These are phyloP conservation scores for Margarornis squamiger DNA, from an alignment of 2,797 vertebrate genomes.

Conservation along the genomic window DNA sequence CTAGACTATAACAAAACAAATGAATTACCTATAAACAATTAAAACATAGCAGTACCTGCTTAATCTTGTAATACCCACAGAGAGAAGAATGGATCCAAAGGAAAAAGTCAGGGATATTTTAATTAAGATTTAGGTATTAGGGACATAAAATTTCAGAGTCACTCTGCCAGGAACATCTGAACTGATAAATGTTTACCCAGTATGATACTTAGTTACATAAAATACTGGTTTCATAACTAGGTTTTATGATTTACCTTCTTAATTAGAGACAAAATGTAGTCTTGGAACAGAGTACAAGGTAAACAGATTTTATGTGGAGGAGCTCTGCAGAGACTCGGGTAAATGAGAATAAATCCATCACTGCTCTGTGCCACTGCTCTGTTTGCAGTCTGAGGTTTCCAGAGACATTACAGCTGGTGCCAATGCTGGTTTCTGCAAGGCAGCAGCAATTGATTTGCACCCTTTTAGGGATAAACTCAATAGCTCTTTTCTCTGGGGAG, in stretches of 20 bases:
- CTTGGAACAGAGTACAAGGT: not conserved
- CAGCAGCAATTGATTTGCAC: fast-evolving
- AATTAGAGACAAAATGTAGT: slow-evolving; percentile 2
- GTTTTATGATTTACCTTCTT: slow-evolving; percentile 44
- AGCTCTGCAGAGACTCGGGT: not conserved
- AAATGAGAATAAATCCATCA: slow-evolving; percentile 11
- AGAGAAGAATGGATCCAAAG: not conserved
- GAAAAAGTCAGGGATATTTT: slow-evolving; percentile 15
- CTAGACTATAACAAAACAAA: not conserved
- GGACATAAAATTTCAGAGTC: not conserved
- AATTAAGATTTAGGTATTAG: not conserved
- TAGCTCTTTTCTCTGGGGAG: not conserved
- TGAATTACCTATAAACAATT: not conserved
- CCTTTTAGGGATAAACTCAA: not conserved
- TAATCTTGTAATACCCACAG: not conserved
- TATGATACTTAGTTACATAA: not conserved
- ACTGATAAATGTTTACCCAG: slow-evolving; percentile 4
- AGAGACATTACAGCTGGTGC: fast-evolving
- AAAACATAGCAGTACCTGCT: not conserved
- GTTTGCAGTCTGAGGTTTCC: not conserved
- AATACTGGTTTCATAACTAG: slow-evolving; percentile 33
- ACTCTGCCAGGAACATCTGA: not conserved
- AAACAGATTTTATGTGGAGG: not conserved
- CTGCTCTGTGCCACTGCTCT: not conserved
- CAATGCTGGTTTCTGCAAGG: not conserved